These are phyloP conservation scores for Calvadosia cruxmelitensis DNA, from an alignment of 30 jellyfish, hydroid and myxozoan genomes.

Conservation along the genomic window DNA sequence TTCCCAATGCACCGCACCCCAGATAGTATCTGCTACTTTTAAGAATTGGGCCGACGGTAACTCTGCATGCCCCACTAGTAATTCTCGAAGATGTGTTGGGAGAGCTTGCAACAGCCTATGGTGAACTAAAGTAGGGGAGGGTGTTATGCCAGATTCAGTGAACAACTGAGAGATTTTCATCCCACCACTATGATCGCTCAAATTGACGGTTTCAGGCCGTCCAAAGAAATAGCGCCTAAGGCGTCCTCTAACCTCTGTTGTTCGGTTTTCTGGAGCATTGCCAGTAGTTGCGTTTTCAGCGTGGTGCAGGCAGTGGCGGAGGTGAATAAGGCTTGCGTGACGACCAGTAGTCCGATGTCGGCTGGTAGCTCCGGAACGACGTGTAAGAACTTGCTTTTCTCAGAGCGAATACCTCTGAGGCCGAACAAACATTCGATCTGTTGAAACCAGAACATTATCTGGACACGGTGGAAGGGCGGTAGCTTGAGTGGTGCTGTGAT, in stretches of 20 bases:
- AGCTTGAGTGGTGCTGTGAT: too few species aligned
- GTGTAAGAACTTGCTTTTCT: too few species aligned
- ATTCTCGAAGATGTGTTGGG: background rate
- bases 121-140: background rate
- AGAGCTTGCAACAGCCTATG: background rate
- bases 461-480: too few species aligned
- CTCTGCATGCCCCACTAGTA: background rate
- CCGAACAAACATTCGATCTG: too few species aligned
- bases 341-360: background rate
- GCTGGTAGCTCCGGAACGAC: background rate
- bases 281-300: background rate
- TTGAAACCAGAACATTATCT: too few species aligned
- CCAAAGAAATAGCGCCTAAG: background rate
- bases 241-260: background rate
- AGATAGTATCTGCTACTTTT: background rate
- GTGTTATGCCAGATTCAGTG: background rate
- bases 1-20: too few species aligned
- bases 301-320: background rate
- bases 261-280: background rate
- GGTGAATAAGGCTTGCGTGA: background rate
- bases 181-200: too few species aligned
- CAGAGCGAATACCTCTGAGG: too few species aligned
- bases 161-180: background rate
- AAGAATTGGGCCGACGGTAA: too few species aligned
- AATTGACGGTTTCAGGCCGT: background rate